A percentile compares a stretch with the other conserved stretches of the same genome.
Conservation (phyloP, 2,888 invertebrate species). For the Hypomecis atomaria region DNA sequence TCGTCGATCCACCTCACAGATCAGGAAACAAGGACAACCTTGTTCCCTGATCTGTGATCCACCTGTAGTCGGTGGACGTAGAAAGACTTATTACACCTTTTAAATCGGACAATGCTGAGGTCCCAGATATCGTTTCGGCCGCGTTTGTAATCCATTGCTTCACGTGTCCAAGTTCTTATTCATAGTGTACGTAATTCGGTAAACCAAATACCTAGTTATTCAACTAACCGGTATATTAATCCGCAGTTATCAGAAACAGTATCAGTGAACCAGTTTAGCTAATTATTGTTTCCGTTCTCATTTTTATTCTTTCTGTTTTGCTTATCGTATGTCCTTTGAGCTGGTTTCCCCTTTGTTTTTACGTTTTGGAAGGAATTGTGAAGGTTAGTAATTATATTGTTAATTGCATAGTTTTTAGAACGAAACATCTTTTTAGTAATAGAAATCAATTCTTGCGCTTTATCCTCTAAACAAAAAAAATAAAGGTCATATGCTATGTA, state of each 20-base stretch:
- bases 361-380: constrained; percentile 3
- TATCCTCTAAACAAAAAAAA: too few relatives aligned
- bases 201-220: constrained; percentile 31
- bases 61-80: too few relatives aligned
- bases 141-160: too few relatives aligned
- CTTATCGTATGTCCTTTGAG: constrained; percentile 52
- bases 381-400: background rate
- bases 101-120: background rate
- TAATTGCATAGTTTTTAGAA: background rate
- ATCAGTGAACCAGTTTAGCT: constrained; percentile 41
- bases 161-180: constrained; percentile 16
- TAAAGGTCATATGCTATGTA: too few relatives aligned
- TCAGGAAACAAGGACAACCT: too few relatives aligned
- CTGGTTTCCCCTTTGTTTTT: constrained; percentile 15
- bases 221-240: constrained; percentile 33
- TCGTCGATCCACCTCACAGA: too few relatives aligned
- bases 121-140: too few relatives aligned
- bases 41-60: too few relatives aligned
- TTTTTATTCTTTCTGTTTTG: constrained; percentile 42
- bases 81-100: too few relatives aligned
- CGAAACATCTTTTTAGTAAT: too few relatives aligned
- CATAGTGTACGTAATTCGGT: constrained; percentile 29
- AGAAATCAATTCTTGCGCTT: too few relatives aligned
- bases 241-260: constrained; percentile 30
- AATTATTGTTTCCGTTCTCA: constrained; percentile 46